Conservation (phyloP, 2,113 vertebrate species). For the Perccottus glenii region DNA sequence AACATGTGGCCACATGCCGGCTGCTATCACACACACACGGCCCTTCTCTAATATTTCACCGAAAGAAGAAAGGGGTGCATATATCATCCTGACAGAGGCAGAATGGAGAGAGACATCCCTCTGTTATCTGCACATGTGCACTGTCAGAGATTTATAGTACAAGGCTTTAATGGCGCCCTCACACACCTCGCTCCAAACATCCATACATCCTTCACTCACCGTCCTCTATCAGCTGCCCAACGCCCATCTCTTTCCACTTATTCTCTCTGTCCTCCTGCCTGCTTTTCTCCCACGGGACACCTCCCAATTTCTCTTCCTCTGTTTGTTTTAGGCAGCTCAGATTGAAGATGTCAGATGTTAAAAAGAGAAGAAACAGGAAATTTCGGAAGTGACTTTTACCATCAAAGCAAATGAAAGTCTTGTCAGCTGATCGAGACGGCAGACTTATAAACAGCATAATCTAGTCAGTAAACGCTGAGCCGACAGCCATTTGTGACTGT, state of each 20-base stretch:
- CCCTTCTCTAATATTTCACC: conserved; percentile 66
- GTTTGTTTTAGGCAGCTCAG: conserved; percentile 24
- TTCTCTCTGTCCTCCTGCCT: conserved; percentile 18
- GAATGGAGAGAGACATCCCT: conserved; percentile 74
- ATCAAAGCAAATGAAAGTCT: conserved; percentile 4
- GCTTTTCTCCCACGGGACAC: background rate
- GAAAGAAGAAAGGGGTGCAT: conserved; percentile 68
- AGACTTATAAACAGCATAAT: conserved; percentile 38
- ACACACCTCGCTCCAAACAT: conserved; percentile 55
- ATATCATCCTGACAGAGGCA: conserved; percentile 72
- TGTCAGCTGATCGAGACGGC: conserved; percentile 4
- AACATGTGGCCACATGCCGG: conserved; percentile 61
- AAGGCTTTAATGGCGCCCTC: conserved; percentile 69
- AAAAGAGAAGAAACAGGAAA: background rate
- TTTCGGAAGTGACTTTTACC: conserved; percentile 18
- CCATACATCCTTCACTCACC: conserved; percentile 47
- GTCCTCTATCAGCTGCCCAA: conserved; percentile 44
- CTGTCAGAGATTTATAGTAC: conserved; percentile 76
- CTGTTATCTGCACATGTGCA: conserved; percentile 71
- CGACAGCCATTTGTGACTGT: conserved; percentile 51
- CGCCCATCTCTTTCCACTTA: conserved; percentile 21
- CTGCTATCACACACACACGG: conserved; percentile 61
- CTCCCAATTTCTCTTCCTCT: conserved; percentile 19
- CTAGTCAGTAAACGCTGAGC: conserved; percentile 44
- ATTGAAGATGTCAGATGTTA: conserved; percentile 58